Evolutionary conservation across 2,113 vertebrate genomes (phyloP), one percentile per base, ranked within the genome.

Genomic region (Gallinago media): DNA sequence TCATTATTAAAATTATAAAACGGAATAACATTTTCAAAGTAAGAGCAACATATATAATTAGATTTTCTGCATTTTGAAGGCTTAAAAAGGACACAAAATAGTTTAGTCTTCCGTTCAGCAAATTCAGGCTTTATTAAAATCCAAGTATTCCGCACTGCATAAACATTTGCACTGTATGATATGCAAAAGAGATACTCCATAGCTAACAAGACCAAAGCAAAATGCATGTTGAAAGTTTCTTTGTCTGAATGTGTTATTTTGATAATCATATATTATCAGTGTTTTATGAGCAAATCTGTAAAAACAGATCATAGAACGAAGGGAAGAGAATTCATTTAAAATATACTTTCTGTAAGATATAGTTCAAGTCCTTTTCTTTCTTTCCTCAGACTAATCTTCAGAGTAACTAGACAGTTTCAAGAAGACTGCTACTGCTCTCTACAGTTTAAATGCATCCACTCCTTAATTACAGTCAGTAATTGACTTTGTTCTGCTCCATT

Each of bases 391-490:
- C 97, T 97, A 97, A 97, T 98, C 98, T 98, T 98, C 92, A 80
- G 92, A 97, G 97, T 97, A 97, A 94, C 97, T 80, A 97, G 97
- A 97, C 97, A 92, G 97, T 98, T 98, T 99, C 99, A 98, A 98
- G 98, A 99, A 99, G 99, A 98, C 98, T 99, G 98, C 99, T 99
- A 98, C 99, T 99, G 99, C 99, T 99, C 99, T 99, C 99, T 99
- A 99, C 99, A 99, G 99, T 99, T 99, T 98, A 98, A 99, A 98
- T 82, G 97, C 97, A 98, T 98, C 98, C 98, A 99, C 98, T 98
- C 98, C 98, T 98, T 98, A 98, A 98, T 98, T 98, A 98, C 97
- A 98, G 90, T 76, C 98, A 96, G 97, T 98, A 98, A 98, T 98
- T 98, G 98, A 98, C 98, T 98, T 98, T 98, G 97, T 98, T 98